Percentiles rank a stretch among this genome's conserved stretches.
Conservation (phyloP, 2,888 invertebrate genomes). For the Euproctis similis region DNA sequence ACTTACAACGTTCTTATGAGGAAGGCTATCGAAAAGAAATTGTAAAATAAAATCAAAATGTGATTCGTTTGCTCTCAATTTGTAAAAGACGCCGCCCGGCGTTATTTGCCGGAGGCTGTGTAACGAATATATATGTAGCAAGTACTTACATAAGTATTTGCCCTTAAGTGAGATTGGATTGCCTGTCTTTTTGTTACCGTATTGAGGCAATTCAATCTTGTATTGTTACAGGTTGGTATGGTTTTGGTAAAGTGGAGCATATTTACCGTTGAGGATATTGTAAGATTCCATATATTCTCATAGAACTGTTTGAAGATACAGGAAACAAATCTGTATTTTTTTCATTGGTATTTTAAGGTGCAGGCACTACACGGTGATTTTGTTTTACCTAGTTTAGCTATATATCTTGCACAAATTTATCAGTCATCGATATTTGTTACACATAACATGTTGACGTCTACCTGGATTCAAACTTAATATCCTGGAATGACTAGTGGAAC, state of each 20-base stretch:
- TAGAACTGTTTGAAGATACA: too few species aligned
- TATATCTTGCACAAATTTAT: too few species aligned
- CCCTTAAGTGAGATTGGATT: constrained; percentile 52
- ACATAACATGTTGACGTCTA: too few species aligned
- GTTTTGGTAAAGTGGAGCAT: not conserved
- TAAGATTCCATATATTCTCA: too few species aligned
- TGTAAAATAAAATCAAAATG: constrained; percentile 69
- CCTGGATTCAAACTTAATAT: too few species aligned
- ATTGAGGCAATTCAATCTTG: constrained; percentile 20
- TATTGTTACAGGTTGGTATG: constrained; percentile 9
- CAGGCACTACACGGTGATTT: too few species aligned
- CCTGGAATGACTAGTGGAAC: too few species aligned
- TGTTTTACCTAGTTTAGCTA: too few species aligned
- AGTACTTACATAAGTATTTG: constrained; percentile 28
- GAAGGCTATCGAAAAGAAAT: constrained; percentile 54
- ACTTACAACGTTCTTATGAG: constrained; percentile 21
- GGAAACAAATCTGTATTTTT: too few species aligned
- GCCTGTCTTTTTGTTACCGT: constrained; percentile 30
- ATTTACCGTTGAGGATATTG: too few species aligned
- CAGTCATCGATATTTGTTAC: too few species aligned
- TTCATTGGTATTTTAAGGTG: too few species aligned
- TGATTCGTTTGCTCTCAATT: constrained; percentile 63
- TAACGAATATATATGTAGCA: constrained; percentile 11
- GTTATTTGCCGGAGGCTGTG: constrained; percentile 17
- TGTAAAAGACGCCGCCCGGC: constrained; percentile 23